These are phyloP conservation scores for Melitaea cinxia DNA, from an alignment of 1,140 invertebrate species.

Conservation along the genomic window DNA sequence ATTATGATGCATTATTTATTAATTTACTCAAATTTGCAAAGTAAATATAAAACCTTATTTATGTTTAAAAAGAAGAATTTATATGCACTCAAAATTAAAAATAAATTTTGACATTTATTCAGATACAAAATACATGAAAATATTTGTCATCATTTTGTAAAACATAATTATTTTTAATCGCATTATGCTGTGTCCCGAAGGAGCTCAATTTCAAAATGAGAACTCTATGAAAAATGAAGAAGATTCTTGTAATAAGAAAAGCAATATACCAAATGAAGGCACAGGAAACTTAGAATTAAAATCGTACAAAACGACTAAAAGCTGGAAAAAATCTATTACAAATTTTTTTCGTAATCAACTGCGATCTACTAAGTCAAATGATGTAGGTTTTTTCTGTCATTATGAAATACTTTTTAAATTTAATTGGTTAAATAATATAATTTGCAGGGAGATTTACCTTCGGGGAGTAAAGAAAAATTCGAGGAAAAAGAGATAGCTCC, in stretches of 20 bases:
- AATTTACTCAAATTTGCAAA: no score
- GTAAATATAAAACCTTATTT: background rate
- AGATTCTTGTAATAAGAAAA: constrained; percentile 52
- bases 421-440: constrained; percentile 6
- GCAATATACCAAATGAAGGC: constrained; percentile 56
- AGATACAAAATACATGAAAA: constrained; percentile 20
- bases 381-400: constrained; percentile 53
- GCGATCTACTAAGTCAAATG: constrained; percentile 69
- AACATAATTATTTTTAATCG: constrained; percentile 30
- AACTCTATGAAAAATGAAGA: constrained; percentile 52
- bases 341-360: constrained; percentile 73
- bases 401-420: background rate
- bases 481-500: constrained; percentile 62
- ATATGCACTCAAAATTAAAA: constrained; percentile 42
- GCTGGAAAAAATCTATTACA: constrained; percentile 72
- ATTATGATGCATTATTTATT: no score
- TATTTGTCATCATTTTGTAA: constrained; percentile 50
- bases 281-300: constrained; percentile 56
- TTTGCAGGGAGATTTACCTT: constrained; percentile 62
- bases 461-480: constrained; percentile 62
- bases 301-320: constrained; percentile 67
- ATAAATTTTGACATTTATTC: constrained; percentile 31
- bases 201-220: constrained; percentile 51
- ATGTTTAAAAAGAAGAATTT: background rate
- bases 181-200: constrained; percentile 56